Evolutionary conservation across 1,140 invertebrate genomes (phyloP).

Genomic region (Megalonaias nervosa): DNA sequence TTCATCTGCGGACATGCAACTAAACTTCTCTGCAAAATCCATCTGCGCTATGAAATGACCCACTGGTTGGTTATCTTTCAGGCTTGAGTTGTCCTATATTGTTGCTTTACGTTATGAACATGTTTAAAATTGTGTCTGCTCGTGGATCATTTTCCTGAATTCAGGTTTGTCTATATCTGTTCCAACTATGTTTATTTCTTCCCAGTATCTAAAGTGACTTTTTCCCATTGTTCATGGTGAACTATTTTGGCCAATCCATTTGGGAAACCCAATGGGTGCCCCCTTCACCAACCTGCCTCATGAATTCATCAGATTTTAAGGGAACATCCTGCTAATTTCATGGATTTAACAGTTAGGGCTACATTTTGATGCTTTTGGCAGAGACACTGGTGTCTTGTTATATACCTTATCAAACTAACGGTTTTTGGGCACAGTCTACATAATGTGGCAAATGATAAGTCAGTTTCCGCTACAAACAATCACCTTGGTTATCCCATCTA

Average conservation of each 20-base stretch:
- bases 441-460: constrained; percentile 14
- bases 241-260: background rate
- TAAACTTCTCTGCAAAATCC: constrained; percentile 35
- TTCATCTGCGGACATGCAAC: constrained; percentile 23
- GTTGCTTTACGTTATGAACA: constrained; percentile 22
- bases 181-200: constrained; percentile 20
- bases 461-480: constrained; percentile 1
- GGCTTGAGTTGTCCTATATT: constrained; percentile 27
- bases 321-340: constrained; percentile 12
- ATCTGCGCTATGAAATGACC: constrained; percentile 34
- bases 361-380: constrained; percentile 35
- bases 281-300: background rate
- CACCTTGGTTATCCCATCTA: constrained; percentile 3
- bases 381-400: constrained; percentile 21
- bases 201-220: constrained; percentile 3
- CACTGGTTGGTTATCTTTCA: constrained; percentile 26
- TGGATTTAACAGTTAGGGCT: constrained; percentile 13
- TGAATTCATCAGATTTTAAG: constrained; percentile 19
- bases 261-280: background rate
- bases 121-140: constrained; percentile 31
- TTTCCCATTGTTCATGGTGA: constrained; percentile 22
- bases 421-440: constrained; percentile 3
- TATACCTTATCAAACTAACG: background rate
- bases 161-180: constrained; percentile 3
- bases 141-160: constrained; percentile 6